phyloP scores from a whole-genome alignment of 2,113 vertebrate genomes.

The Plecotus auritus region DNA sequence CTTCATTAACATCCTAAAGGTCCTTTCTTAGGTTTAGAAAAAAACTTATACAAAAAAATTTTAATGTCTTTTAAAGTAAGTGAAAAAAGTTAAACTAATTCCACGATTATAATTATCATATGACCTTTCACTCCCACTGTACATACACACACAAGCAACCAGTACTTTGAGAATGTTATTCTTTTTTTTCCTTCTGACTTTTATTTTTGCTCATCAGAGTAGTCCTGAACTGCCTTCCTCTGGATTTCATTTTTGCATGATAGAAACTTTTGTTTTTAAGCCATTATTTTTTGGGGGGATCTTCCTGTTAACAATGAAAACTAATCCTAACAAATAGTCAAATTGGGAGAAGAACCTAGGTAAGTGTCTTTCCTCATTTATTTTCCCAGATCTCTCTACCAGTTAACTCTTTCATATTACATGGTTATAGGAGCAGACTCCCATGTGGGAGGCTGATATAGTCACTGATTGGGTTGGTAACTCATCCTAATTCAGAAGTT shows the following conservation, averaged over 20 bases:
- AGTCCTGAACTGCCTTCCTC: neutral
- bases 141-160: neutral
- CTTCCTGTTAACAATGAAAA: constrained; percentile 23
- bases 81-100: neutral
- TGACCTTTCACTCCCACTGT: neutral
- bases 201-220: neutral
- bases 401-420: neutral
- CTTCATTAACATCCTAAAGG: neutral
- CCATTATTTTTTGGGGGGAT: neutral
- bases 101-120: neutral
- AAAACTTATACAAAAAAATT: neutral
- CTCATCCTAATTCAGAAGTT: neutral
- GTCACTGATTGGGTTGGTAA: neutral
- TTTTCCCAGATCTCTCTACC: neutral
- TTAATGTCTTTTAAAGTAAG: neutral
- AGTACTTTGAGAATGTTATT: neutral
- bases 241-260: neutral
- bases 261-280: neutral
- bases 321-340: neutral
- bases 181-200: neutral
- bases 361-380: neutral
- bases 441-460: neutral
- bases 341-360: neutral
- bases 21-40: neutral
- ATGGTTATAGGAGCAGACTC: neutral